phyloP scores from a whole-genome alignment of 2,113 vertebrate species.

The Cyprinus carpio region DNA sequence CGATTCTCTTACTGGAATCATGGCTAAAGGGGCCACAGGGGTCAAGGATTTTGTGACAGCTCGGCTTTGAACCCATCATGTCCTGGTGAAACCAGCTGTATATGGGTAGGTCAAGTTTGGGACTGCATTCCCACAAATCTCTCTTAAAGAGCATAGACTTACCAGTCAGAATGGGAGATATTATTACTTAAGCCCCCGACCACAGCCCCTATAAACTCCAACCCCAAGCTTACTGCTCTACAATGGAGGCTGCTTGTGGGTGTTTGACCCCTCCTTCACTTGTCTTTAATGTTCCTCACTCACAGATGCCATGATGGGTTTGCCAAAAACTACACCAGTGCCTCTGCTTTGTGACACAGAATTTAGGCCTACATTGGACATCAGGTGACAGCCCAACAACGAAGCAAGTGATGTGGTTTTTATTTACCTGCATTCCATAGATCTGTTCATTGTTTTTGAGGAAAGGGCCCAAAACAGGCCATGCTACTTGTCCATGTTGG shows the following conservation, averaged over 20 bases:
- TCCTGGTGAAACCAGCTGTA: slow-evolving; percentile 39
- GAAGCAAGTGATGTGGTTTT: neutral
- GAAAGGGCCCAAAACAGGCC: neutral
- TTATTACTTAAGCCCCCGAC: slow-evolving; percentile 31
- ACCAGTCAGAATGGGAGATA: slow-evolving; percentile 45
- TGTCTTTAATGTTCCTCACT: slow-evolving; percentile 38
- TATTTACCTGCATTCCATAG: neutral
- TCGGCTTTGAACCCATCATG: slow-evolving; percentile 26
- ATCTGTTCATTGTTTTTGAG: neutral
- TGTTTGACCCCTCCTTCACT: neutral
- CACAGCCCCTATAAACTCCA: neutral
- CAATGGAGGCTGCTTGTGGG: slow-evolving; percentile 4
- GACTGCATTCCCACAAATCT: slow-evolving; percentile 30
- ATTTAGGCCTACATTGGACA: neutral
- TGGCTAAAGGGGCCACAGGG: neutral
- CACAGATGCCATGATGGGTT: slow-evolving; percentile 25
- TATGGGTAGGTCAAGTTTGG: slow-evolving; percentile 47
- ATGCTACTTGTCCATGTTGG: neutral
- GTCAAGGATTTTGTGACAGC: slow-evolving; percentile 7
- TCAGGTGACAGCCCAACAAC: neutral
- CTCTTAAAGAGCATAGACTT: slow-evolving; percentile 39
- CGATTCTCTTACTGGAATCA: neutral
- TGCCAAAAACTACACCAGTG: neutral
- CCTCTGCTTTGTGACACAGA: neutral
- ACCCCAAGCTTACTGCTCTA: neutral